Conservation (phyloP, 2,888 invertebrate genomes). For the Adelognathus sp. region DNA sequence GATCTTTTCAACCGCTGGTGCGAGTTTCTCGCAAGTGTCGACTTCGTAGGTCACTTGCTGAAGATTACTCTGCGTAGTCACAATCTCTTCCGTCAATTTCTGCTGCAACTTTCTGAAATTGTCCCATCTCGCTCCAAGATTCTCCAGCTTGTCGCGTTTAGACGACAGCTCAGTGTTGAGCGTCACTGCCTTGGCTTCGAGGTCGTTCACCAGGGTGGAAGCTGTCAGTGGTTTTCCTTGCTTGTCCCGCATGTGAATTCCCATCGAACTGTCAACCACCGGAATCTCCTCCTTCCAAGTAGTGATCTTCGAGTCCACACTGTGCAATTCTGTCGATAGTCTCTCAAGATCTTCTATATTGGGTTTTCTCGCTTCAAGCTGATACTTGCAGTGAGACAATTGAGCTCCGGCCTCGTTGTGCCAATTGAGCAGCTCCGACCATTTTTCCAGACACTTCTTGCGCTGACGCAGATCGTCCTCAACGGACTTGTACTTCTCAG, state of each 20-base stretch:
- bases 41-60: constrained; percentile 83
- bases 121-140: constrained; percentile 89
- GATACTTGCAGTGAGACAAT: constrained; percentile 90
- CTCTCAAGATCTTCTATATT: constrained; percentile 87
- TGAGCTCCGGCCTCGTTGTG: constrained; percentile 91
- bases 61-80: constrained; percentile 83
- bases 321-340: constrained; percentile 87
- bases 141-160: constrained; percentile 87
- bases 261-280: constrained; percentile 86
- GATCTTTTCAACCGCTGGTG: constrained; percentile 82
- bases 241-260: constrained; percentile 87
- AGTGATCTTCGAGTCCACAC: constrained; percentile 86
- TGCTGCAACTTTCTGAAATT: constrained; percentile 90
- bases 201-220: constrained; percentile 87
- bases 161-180: constrained; percentile 86
- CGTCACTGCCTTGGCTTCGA: constrained; percentile 87
- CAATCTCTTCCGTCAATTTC: constrained; percentile 86
- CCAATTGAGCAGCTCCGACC: constrained; percentile 92
- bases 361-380: constrained; percentile 89
- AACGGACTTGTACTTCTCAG: constrained; percentile 89
- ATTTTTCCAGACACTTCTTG: constrained; percentile 89
- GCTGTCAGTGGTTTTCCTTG: constrained; percentile 89
- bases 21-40: constrained; percentile 81
- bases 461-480: constrained; percentile 89
- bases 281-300: constrained; percentile 88